Base-by-base conservation (phyloP, 2,888 invertebrate genomes). In the Cremastinae sp. region DNA sequence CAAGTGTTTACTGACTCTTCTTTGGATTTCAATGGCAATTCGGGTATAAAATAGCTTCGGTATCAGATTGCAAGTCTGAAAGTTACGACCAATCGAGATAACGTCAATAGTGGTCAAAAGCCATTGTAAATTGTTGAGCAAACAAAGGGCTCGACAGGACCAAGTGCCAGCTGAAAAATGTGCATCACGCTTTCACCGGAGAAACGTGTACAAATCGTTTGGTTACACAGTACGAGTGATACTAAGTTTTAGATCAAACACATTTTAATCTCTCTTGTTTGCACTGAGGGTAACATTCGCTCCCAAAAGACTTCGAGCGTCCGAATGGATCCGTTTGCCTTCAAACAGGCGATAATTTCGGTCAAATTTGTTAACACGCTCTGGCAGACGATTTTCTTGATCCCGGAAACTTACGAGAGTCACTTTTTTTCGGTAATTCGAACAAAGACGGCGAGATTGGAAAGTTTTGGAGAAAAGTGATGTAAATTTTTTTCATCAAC, bases 191-290 rank as follows among this genome's bases (percentile, higher is more conserved):
- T 68, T 81, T 81, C 78, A 76, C 74, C 78, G 78, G 75, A 74
- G 78, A 79, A 78, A 66, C 74, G 69, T 51, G 55, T 18, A 59
- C 14, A 28, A 49, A 51, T 79, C 59, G 39, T 49, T 55, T 53
- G 73, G 28, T 28, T 28, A 59, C 66, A 39, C 55, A 47, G 14
- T 72, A 78, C 79, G 78, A 82, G 82, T 83, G 83, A 81, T 82
- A 83, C 83, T 87, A 85, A 88, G 86, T 82, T 84, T 82, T 85
- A 83, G 78, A 84, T 82, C 87, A 88, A 87, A 88, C 85, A 87
- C 79, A 79, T 82, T 86, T 83, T 85, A 86, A 88, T 87, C 87
- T 82, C 64, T 22, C 74, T 64, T 53, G 82, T 79, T 84, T 84
- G 85, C 83, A 82, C 74, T 45, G 73, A 76, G 74, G 76, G 49